A percentile compares a stretch with the other conserved stretches of the same genome.
These are phyloP conservation scores for Apolygus lucorum DNA, from an alignment of 1,140 invertebrate species.

Conservation along the genomic window DNA sequence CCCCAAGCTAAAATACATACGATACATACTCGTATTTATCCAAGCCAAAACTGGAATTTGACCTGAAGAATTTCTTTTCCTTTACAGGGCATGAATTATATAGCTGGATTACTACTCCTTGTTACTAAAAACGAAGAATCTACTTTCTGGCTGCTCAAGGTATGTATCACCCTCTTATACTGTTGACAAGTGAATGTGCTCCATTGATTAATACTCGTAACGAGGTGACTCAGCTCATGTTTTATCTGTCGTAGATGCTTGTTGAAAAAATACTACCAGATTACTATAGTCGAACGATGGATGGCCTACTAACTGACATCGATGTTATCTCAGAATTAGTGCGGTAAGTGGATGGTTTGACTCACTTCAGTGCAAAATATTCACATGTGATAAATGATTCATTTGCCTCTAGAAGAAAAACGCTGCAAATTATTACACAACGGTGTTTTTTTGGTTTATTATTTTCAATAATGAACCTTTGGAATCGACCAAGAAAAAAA, in stretches of 20 bases:
- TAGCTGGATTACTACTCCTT: conserved; percentile 74
- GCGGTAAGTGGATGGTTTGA: conserved; percentile 45
- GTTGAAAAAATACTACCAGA: conserved; percentile 79
- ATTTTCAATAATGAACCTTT: no score
- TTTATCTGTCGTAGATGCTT: conserved; percentile 38
- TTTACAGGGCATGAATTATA: conserved; percentile 75
- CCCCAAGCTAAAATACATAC: no score
- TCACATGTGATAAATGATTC: no score
- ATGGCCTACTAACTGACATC: conserved; percentile 75
- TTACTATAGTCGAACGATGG: conserved; percentile 83
- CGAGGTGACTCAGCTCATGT: not conserved
- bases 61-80: no score
- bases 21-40: no score
- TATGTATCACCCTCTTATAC: conserved; percentile 33
- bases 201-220: not conserved
- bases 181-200: no score
- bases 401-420: no score
- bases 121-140: conserved; percentile 81
- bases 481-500: no score
- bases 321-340: conserved; percentile 78
- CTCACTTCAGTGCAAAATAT: no score
- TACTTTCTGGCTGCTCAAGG: conserved; percentile 84
- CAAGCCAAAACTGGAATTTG: no score
- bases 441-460: no score
- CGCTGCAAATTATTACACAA: no score